Percentiles rank a stretch among this genome's conserved stretches.
phyloP scores from a whole-genome alignment of 2,113 vertebrate genomes.

The Phalacrocorax carbo region DNA sequence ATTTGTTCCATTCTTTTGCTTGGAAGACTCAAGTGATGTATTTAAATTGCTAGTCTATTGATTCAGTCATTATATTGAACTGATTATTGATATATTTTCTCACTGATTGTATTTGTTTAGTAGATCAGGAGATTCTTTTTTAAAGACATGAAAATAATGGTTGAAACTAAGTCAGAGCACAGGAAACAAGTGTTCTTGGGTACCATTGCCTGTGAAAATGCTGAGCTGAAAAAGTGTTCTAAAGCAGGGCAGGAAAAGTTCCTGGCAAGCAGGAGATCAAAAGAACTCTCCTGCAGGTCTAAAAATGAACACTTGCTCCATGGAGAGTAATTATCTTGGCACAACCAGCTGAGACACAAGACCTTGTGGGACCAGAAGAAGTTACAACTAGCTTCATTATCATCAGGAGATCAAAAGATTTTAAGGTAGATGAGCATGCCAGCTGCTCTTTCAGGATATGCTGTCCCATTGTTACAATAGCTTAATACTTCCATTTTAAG shows the following conservation, averaged over 20 bases:
- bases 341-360: slow-evolving; percentile 23
- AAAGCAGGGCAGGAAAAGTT: not conserved
- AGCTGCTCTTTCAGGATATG: not conserved
- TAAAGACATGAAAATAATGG: not conserved
- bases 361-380: slow-evolving; percentile 10
- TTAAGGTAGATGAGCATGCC: slow-evolving; percentile 6
- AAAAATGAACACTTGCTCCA: slow-evolving; percentile 13
- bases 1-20: not conserved
- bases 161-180: not conserved
- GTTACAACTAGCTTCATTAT: slow-evolving; percentile 33
- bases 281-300: slow-evolving; percentile 31
- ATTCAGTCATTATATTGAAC: not conserved
- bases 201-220: not conserved
- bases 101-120: not conserved
- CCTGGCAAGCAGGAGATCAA: slow-evolving; percentile 11
- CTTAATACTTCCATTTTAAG: slow-evolving; percentile 11
- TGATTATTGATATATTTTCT: not conserved
- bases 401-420: slow-evolving; percentile 46
- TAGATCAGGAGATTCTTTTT: not conserved
- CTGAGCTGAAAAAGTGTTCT: not conserved
- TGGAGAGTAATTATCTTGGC: slow-evolving; percentile 53
- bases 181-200: not conserved
- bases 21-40: not conserved
- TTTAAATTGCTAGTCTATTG: not conserved
- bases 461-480: not conserved